These are phyloP conservation scores for Threskiornis aethiopicus DNA, from an alignment of 2,797 vertebrate genomes.

Conservation along the genomic window DNA sequence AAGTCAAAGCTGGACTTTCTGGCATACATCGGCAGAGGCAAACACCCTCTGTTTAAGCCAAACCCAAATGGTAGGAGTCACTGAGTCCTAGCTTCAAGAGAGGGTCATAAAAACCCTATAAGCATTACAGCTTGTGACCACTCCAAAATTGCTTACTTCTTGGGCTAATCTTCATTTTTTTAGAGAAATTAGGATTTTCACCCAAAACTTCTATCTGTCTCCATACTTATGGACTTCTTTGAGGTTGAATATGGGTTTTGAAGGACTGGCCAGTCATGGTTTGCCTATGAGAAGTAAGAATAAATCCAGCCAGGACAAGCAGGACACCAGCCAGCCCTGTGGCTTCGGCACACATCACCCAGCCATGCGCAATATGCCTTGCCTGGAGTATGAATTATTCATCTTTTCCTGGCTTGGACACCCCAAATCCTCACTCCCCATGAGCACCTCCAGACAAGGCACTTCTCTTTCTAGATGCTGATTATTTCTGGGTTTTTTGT, in stretches of 20 bases:
- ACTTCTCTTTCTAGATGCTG: not conserved
- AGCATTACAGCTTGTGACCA: not conserved
- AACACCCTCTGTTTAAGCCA: not conserved
- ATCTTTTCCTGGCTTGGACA: not conserved
- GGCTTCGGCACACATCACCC: not conserved
- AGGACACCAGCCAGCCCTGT: not conserved
- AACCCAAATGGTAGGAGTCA: not conserved
- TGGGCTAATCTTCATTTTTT: not conserved
- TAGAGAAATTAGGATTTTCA: not conserved
- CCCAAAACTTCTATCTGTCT: not conserved
- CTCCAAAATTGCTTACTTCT: not conserved
- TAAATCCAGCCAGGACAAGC: not conserved
- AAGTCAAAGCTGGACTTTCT: not conserved
- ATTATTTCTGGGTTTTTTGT: not conserved
- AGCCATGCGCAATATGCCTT: accelerated
- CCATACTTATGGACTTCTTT: accelerated
- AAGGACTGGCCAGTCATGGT: not conserved
- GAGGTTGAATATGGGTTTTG: not conserved
- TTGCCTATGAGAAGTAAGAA: not conserved
- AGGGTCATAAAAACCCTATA: not conserved
- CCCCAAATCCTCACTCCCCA: not conserved
- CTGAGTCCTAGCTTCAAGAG: not conserved
- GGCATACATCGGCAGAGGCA: not conserved
- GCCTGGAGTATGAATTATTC: not conserved
- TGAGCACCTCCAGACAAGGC: not conserved